Evolutionary conservation across 2,888 invertebrate species (phyloP).

Genomic region (Acanthosepion lycidas): DNA sequence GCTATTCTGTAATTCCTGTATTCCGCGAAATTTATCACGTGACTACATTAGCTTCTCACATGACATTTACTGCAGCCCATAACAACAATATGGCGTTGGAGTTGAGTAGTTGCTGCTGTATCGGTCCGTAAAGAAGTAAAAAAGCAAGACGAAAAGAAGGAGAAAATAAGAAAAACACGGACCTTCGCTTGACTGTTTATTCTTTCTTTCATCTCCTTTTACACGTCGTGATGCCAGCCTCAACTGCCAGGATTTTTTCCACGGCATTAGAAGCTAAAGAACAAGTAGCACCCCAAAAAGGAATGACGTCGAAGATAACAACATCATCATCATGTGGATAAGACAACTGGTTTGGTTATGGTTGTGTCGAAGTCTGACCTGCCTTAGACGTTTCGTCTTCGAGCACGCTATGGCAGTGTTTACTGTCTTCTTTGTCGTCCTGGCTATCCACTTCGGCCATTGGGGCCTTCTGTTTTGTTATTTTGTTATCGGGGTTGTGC

Average conservation of each 20-base stretch:
- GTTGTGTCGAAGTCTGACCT: not conserved
- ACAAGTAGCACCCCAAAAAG: not conserved
- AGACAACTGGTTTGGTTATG: constrained; percentile 3
- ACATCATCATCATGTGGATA: constrained; percentile 39
- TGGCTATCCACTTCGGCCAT: constrained; percentile 12
- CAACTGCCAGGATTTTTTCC: not conserved
- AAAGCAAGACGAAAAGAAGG: not conserved
- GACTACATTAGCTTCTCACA: constrained; percentile 35
- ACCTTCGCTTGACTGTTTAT: not conserved
- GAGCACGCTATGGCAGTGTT: constrained; percentile 34
- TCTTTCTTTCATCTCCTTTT: not conserved
- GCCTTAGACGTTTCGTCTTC: not conserved
- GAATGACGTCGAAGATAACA: not conserved
- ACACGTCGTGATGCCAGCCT: not conserved
- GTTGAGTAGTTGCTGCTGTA: not conserved
- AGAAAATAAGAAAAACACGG: constrained; percentile 2
- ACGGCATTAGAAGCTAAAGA: not conserved
- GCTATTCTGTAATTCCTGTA: not conserved
- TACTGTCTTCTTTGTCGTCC: constrained; percentile 1
- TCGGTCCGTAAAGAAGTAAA: not conserved
- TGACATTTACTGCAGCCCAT: constrained; percentile 40
- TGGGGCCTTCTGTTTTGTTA: constrained; percentile 36
- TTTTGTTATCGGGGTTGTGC: not conserved
- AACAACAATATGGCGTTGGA: constrained; percentile 41
- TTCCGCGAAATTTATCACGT: constrained; percentile 16